Conservation (phyloP, 2,113 vertebrate genomes). For the Bungarus multicinctus region DNA sequence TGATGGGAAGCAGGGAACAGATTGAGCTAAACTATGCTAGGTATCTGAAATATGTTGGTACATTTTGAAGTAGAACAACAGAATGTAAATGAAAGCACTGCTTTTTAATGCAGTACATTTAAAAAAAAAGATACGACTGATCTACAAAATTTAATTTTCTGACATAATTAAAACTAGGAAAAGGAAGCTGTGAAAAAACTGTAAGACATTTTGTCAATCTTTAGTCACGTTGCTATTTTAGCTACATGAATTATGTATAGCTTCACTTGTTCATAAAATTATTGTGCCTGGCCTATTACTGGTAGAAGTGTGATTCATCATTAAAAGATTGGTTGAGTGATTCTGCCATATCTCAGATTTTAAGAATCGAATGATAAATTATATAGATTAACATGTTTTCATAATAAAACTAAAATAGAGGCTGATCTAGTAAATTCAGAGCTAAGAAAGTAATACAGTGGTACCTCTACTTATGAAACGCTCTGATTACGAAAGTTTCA, state of each 20-base stretch:
- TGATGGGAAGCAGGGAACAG: background rate
- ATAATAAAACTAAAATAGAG: background rate
- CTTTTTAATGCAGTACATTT: conserved; percentile 30
- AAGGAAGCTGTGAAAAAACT: background rate
- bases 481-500: too few relatives aligned
- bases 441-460: background rate
- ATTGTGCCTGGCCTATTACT: background rate
- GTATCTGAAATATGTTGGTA: background rate
- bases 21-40: background rate
- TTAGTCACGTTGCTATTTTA: background rate
- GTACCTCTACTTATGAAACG: too few relatives aligned
- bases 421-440: background rate
- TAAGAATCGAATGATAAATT: background rate
- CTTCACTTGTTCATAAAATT: background rate
- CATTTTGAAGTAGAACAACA: background rate
- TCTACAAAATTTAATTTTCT: background rate
- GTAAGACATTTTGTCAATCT: background rate
- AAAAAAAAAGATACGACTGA: conserved; percentile 49
- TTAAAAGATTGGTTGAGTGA: background rate
- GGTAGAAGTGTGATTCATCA: background rate
- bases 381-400: background rate
- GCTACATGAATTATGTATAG: background rate
- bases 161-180: background rate
- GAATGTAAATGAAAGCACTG: background rate
- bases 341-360: background rate